Base-by-base conservation (phyloP, 2,797 vertebrate genomes). In the Acrossocheilus wenchowensis region DNA sequence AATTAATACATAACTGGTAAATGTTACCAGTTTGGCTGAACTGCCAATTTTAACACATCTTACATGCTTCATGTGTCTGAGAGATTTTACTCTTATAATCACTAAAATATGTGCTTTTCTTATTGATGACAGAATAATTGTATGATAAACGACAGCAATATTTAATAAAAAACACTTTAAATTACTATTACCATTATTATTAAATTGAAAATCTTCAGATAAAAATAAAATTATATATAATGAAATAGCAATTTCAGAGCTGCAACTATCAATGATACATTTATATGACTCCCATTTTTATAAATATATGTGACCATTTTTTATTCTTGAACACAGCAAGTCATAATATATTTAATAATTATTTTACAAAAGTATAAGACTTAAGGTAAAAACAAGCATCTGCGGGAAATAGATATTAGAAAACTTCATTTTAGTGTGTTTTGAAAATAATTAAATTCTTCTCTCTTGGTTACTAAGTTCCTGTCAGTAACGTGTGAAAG, bases 381-480 rank as follows among this genome's bases (percentile, higher is more conserved):
- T 19, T 72, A 12, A 43, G 43, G 43, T 43, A 43, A 43, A 43
- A 43, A 74, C 39, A 21, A 60, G 43, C 19, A 64, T 23, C 81
- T 45, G 39, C 2, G 15, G 19, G 23, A 83, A 50, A 64, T 17
- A 74, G 3, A 73, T 14, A 45, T 34, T 17, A 83, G n/a, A 36
- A 50, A 50, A 1, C 43, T 45, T 60, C 5, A 83, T 50, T 83
- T 78, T 26, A 41, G 26, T 36, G 5, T 6, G 2, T 71, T 50
- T 11, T 82, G 39, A 45, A 73, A 36, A 91, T 90, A 92, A 92
- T 94, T 92, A 89, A 84, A 93, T 82, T 89, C 84, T 92, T 87
- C 48, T 69, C 60, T 48, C 84, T 89, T 89, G 90, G 90, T 89
- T 87, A 64, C 14, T n/a, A 30, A 82, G 23, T 71, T 57, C 14